Evolutionary conservation across 2,797 vertebrate species (phyloP).

Genomic region (Diceros bicornis): DNA sequence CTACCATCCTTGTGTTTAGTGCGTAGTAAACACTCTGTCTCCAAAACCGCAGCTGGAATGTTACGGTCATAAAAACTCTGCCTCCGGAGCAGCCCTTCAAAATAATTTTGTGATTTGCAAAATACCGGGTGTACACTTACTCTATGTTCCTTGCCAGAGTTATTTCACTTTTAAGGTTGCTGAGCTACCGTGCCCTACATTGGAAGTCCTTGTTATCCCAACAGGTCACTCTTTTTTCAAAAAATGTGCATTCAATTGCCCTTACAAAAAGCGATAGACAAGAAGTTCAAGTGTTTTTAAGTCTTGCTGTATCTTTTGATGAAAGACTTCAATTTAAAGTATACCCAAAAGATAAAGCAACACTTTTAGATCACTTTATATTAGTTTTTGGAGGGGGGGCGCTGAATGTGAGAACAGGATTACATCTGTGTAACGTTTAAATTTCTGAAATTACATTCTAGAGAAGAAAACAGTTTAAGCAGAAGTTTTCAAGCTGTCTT

Average conservation of each 20-base stretch:
- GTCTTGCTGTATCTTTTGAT: neutral
- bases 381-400: neutral
- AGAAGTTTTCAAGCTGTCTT: neutral
- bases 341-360: neutral
- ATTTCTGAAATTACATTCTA: neutral
- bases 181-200: neutral
- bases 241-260: neutral
- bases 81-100: slow-evolving; percentile 45
- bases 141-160: neutral
- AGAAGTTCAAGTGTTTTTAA: neutral
- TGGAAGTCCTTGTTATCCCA: neutral
- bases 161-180: neutral
- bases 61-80: slow-evolving; percentile 61
- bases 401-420: neutral
- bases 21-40: slow-evolving; percentile 71
- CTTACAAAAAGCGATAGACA: neutral
- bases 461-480: neutral
- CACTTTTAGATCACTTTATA: neutral
- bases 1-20: slow-evolving; percentile 55
- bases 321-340: neutral
- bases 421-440: neutral
- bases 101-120: slow-evolving; percentile 41
- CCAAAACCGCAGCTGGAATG: slow-evolving; percentile 83
- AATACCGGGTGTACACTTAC: slow-evolving; percentile 1
- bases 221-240: neutral